A percentile compares a stretch with the other conserved stretches of the same genome.
Conservation (phyloP, 2,888 invertebrate species). For the Magallana nippona region DNA sequence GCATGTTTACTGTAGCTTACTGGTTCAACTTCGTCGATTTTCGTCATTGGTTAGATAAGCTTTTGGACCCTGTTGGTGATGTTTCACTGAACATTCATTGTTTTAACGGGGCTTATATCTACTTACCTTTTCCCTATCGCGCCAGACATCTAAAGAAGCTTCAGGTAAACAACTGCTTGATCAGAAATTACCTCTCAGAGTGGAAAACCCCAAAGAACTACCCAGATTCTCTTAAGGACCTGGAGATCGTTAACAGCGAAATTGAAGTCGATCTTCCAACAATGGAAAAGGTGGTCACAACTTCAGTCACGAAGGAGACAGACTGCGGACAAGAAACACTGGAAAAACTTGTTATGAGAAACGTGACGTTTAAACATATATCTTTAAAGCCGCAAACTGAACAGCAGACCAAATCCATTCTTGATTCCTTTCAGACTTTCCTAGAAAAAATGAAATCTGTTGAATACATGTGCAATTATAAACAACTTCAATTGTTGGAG, state of each 20-base stretch:
- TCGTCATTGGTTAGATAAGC: conserved; percentile 21
- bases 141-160: conserved; percentile 32
- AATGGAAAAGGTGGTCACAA: neutral
- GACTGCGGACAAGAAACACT: conserved; percentile 40
- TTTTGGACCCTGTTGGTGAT: conserved; percentile 9
- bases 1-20: neutral
- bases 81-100: conserved; percentile 31
- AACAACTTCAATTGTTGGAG: conserved; percentile 14
- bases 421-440: conserved; percentile 8
- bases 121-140: conserved; percentile 37
- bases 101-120: conserved; percentile 25
- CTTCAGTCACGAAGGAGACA: neutral
- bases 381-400: neutral
- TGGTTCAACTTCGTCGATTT: conserved; percentile 15
- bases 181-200: conserved; percentile 37
- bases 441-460: conserved; percentile 11
- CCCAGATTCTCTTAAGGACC: conserved; percentile 23
- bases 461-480: conserved; percentile 13
- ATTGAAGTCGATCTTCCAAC: conserved; percentile 20
- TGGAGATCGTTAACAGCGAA: conserved; percentile 12
- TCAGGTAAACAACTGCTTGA: conserved; percentile 16
- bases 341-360: neutral
- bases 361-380: conserved; percentile 25
- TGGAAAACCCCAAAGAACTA: neutral
- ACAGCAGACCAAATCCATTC: neutral